Base-by-base conservation (phyloP, 2,113 vertebrate genomes). In the Coregonus clupeaformis region DNA sequence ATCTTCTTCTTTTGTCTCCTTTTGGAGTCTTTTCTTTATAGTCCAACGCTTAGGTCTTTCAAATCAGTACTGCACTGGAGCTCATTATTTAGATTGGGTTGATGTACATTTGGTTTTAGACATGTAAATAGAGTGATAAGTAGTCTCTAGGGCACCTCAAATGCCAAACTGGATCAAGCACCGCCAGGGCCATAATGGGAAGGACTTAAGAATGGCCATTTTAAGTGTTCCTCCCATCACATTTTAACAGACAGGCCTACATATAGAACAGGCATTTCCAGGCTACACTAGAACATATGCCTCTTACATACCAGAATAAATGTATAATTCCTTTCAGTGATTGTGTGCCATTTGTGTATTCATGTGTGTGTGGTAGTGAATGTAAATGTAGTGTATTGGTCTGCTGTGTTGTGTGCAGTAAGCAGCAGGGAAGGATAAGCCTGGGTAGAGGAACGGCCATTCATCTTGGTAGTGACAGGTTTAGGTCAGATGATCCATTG, bases 391-490 rank as follows among this genome's bases (percentile, higher is more conserved):
- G 30, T 11, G 14, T 69, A 1, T 64, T 12, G 36, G 36, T 42
- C 36, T 42, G 36, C 9, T 72, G 60, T 66, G 66, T 69, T 62
- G 64, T 59, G 59, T 36, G 67, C 47, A 69, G 36, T 57, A 72
- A 82, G 81, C 85, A 88, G 86, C 72, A 77, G 70, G 71, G 49
- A 16, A 18, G 32, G 65, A 63, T 67, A 47, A 68, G 52, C 71
- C 69, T 71, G 83, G 77, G 78, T 77, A 52, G 64, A 76, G 64
- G 69, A 65, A 22, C 11, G 73, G 75, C 36, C 82, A 87, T 91
- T 90, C 88, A 90, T 92, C 89, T 87, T 76, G 73, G 55, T 18
- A 9, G 5, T 89, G 88, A 91, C 88, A 73, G 87, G 90, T 90
- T 90, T 84, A 86, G 90, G 85, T 83, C 89, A 85, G 76, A 77